phyloP scores from a whole-genome alignment of 1,140 invertebrate genomes.

The Olivierus martensii region DNA sequence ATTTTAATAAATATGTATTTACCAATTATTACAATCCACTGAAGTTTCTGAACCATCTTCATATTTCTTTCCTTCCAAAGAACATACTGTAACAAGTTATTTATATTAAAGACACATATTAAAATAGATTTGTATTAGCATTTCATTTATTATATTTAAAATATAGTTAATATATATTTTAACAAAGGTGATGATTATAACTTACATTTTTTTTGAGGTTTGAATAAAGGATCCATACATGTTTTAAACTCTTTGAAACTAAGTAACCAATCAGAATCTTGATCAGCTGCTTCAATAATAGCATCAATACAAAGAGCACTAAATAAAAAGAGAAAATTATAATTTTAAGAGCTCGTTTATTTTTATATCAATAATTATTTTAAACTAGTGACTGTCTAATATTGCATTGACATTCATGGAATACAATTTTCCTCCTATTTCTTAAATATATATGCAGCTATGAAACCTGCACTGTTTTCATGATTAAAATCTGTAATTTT shows the following conservation, averaged over 20 bases:
- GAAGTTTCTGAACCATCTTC: slow-evolving; percentile 23
- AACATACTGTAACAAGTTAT: slow-evolving; percentile 19
- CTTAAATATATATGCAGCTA: no score
- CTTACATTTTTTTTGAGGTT: slow-evolving; percentile 22
- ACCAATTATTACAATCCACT: slow-evolving; percentile 26
- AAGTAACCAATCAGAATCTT: slow-evolving; percentile 23
- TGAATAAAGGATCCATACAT: slow-evolving; percentile 21
- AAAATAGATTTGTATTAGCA: no score
- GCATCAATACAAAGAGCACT: slow-evolving; percentile 25
- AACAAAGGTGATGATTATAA: background rate
- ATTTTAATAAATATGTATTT: slow-evolving; percentile 3
- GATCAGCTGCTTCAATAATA: slow-evolving; percentile 23
- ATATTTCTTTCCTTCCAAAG: slow-evolving; percentile 23
- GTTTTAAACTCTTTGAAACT: slow-evolving; percentile 24
- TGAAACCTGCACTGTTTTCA: no score
- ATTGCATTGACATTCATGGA: no score
- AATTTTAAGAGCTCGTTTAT: no score
- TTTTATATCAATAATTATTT: no score
- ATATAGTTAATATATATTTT: background rate
- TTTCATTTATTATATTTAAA: background rate
- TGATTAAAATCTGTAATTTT: no score
- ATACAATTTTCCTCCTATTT: no score
- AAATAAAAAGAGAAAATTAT: background rate
- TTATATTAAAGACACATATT: background rate
- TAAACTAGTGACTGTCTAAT: no score